These are phyloP conservation scores for Leguminivora glycinivorella DNA, from an alignment of 1,140 invertebrate species.

Conservation along the genomic window DNA sequence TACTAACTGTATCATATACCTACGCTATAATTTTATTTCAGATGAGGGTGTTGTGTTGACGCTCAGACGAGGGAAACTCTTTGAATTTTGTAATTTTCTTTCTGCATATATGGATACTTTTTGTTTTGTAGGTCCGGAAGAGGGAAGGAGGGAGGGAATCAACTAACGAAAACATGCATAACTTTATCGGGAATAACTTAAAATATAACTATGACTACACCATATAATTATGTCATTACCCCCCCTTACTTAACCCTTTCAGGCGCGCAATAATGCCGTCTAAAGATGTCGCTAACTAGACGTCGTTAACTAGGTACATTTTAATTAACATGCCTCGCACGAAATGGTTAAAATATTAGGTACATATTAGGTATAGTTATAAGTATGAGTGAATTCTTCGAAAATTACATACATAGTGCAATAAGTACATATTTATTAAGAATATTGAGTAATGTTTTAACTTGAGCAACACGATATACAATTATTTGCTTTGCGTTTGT, in stretches of 20 bases:
- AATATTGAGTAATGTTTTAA: constrained; percentile 23
- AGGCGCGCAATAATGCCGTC: no score
- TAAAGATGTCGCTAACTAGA: no score
- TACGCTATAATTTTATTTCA: not conserved
- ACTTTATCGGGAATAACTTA: no score
- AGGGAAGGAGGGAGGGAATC: no score
- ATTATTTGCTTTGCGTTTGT: constrained; percentile 22
- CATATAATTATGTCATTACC: no score
- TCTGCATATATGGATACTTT: not conserved
- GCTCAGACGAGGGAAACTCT: not conserved
- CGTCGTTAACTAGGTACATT: no score
- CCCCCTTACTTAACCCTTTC: no score
- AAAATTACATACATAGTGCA: constrained; percentile 8
- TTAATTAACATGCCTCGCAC: no score
- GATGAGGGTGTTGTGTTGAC: not conserved
- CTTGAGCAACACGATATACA: constrained; percentile 15
- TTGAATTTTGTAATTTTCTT: not conserved
- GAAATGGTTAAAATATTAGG: no score
- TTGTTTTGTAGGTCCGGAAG: no score
- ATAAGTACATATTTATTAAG: constrained; percentile 16
- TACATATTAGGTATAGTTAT: not conserved
- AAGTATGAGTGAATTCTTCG: not conserved
- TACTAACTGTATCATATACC: not conserved
- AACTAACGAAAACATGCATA: no score
- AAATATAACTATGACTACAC: no score